Percentiles rank a stretch among this genome's conserved stretches.
These are phyloP conservation scores for Xanthorhoe spadicearia DNA, from an alignment of 2,888 invertebrate species.

Conservation along the genomic window DNA sequence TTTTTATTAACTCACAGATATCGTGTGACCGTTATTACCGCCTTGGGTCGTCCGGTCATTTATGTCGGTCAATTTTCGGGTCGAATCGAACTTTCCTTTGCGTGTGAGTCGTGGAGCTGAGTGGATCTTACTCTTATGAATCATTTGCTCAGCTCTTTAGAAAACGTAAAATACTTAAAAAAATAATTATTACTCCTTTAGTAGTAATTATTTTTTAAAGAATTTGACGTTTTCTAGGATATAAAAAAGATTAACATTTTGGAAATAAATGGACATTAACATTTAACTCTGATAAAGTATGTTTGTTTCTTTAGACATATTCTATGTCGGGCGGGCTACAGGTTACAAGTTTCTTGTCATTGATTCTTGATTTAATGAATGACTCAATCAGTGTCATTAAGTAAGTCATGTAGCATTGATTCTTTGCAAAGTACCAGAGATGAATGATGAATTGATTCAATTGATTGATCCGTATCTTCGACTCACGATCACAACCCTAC, in stretches of 20 bases:
- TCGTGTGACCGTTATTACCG: constrained; percentile 64
- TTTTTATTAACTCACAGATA: constrained; percentile 71
- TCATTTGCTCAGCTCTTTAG: constrained; percentile 8
- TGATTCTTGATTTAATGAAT: too few species aligned
- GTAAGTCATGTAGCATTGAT: too few species aligned
- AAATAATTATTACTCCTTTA: too few species aligned
- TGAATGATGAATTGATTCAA: constrained; percentile 13
- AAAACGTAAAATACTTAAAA: neutral
- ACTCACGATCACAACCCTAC: constrained; percentile 11
- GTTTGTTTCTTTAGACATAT: too few species aligned
- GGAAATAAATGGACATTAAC: too few species aligned
- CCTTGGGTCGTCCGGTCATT: constrained; percentile 57
- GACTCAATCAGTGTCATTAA: too few species aligned
- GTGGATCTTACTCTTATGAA: constrained; percentile 1
- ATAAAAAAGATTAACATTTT: too few species aligned
- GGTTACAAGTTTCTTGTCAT: too few species aligned
- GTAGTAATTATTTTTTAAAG: neutral
- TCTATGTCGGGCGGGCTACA: too few species aligned
- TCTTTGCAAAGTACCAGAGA: neutral
- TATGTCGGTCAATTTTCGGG: constrained; percentile 69
- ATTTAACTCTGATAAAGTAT: too few species aligned
- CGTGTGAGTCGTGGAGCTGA: constrained; percentile 1
- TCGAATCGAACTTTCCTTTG: constrained; percentile 55
- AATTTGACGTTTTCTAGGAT: neutral
- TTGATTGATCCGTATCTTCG: constrained; percentile 13